A percentile compares a stretch with the other conserved stretches of the same genome.
Conservation (phyloP, 1,140 invertebrate genomes). For the Ips typographus region DNA sequence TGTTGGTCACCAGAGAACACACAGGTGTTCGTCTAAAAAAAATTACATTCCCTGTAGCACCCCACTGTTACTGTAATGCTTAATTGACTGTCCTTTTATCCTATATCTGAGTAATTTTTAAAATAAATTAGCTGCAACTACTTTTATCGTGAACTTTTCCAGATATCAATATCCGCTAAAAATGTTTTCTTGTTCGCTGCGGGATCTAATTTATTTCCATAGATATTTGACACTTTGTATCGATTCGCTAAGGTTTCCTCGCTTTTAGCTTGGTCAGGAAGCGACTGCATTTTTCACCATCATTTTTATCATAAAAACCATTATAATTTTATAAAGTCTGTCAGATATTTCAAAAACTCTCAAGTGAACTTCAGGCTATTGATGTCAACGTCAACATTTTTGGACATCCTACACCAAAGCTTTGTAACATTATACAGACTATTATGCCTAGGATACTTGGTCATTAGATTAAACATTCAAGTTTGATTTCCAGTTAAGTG, state of each 20-base stretch:
- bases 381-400: too few species aligned
- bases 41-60: neutral
- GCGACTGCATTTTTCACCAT: too few species aligned
- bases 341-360: too few species aligned
- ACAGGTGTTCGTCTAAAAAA: conserved; percentile 19
- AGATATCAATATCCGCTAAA: conserved; percentile 23
- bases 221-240: conserved; percentile 21
- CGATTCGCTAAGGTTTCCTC: neutral
- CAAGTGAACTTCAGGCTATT: too few species aligned
- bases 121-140: neutral
- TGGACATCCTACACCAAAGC: too few species aligned
- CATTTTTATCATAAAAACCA: too few species aligned
- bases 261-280: too few species aligned
- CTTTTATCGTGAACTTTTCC: neutral
- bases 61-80: neutral
- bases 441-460: too few species aligned
- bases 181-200: conserved; percentile 20
- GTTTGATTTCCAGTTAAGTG: neutral
- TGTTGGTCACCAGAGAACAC: conserved; percentile 19
- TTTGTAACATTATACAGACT: too few species aligned
- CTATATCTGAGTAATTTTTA: neutral
- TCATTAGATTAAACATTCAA: too few species aligned
- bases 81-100: too few species aligned
- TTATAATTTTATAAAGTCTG: too few species aligned
- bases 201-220: conserved; percentile 22